A percentile compares a stretch with the other conserved stretches of the same genome.
These are phyloP conservation scores for Syngnathus floridae DNA, from an alignment of 2,113 vertebrate genomes.

Conservation along the genomic window DNA sequence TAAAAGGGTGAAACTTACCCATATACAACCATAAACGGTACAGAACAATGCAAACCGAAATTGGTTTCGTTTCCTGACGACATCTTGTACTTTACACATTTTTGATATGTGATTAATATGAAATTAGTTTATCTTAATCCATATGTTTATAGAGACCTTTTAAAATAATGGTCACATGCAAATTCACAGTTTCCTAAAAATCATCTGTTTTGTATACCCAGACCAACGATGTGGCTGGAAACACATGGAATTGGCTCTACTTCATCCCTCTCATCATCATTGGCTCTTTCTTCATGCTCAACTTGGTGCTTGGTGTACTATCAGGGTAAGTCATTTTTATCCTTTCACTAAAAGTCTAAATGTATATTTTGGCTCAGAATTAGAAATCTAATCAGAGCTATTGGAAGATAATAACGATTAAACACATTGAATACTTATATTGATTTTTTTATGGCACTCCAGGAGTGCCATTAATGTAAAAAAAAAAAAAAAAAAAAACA, in stretches of 20 bases:
- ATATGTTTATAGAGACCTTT: too few relatives aligned
- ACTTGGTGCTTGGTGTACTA: conserved; percentile 88
- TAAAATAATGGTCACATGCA: too few relatives aligned
- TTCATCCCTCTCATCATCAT: conserved; percentile 97
- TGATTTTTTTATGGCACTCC: too few relatives aligned
- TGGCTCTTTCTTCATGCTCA: conserved; percentile 96
- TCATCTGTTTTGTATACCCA: conserved; percentile 46
- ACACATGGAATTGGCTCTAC: conserved; percentile 93
- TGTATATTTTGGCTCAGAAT: background rate
- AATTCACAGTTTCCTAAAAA: background rate
- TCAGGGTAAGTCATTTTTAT: conserved; percentile 80
- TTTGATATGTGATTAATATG: too few relatives aligned
- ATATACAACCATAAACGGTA: background rate
- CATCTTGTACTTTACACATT: too few relatives aligned
- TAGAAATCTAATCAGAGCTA: too few relatives aligned
- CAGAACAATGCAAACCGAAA: background rate
- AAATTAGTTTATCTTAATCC: too few relatives aligned
- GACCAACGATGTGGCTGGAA: conserved; percentile 86
- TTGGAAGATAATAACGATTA: background rate
- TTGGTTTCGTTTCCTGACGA: too few relatives aligned
- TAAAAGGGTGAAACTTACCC: background rate
- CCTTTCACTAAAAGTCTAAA: too few relatives aligned
- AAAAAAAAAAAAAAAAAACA: too few relatives aligned
- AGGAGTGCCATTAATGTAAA: background rate
- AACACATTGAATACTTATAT: background rate